Base-by-base conservation (phyloP, 2,797 vertebrate species). In the Sebastes trivittatus region DNA sequence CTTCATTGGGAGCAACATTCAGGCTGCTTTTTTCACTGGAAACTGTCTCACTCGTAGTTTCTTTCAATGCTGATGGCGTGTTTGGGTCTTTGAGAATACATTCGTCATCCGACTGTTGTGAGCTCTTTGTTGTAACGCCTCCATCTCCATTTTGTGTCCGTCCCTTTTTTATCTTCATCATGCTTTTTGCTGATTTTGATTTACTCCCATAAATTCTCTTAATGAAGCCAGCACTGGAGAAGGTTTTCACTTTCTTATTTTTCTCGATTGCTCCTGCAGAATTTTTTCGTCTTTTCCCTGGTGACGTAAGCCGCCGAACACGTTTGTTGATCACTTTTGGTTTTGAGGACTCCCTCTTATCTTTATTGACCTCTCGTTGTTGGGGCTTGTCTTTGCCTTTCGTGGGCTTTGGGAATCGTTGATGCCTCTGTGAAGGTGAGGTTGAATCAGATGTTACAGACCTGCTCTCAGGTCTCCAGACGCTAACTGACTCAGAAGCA, bases 131-230 rank as follows among this genome's bases (percentile, higher is more conserved):
- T 36, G 18, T 32, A 34, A 60, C 16, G 42, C 27, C 56, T 42
- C 18, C 27, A 1, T 79, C 34, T 42, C 10, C 36, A 6, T 62
- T 86, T 77, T 78, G 62, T 62, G 54, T 61, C n/a, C 36, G 36
- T 80, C 80, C 88, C 64, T 93, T 91, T 84, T 88, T 93, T 2
- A 66, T 30, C 36, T 87, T 93, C 18, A 76, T 80, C 8, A 22
- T 65, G 46, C 10, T 89, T 85, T 94, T 94, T 22, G 46, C 18
- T 55, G 90, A 68, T 88, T 93, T 95, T 3, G 83, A 64, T 88
- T 85, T 93, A 36, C 71, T 91, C 75, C 93, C 90, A 70, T 92
- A 92, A 52, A 92, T 95, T 75, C 90, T 87, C 70, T 83, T 90
- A 59, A 93, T 83, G 63, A 89, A 90, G 11, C 88, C 85, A 1